Base-by-base conservation (phyloP, 2,113 vertebrate species). In the Platycercus adscitus region DNA sequence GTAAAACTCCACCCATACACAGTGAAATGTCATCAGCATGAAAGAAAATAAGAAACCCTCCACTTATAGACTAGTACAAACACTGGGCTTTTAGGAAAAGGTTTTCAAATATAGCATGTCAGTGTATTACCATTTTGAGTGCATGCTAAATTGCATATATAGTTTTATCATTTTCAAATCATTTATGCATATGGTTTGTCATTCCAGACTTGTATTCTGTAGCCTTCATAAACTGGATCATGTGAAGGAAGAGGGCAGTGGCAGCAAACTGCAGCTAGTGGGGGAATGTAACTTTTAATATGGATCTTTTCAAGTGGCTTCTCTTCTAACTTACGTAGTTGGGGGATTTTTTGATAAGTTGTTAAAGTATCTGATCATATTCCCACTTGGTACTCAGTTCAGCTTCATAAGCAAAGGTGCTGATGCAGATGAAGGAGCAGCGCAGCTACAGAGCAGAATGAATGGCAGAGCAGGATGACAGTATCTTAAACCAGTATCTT, bases 391-490 rank as follows among this genome's bases (percentile, higher is more conserved):
- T 49, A 24, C 21, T 76, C 17, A 28, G 33, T 23, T 60, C 19
- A 81, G 60, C 70, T 88, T 46, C 47, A 11, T 25, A n/a, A 58
- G 58, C 19, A 63, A 14, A 8, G 13, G n/a, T 46, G 41, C 41
- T 19, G 73, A 44, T 19, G 39, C 3, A 58, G 46, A 50, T 8
- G 69, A 80, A 60, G 68, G 63, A 31, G 56, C 56, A 88, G 39
- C 4, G 31, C 9, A 11, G 37, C 37, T 43, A 10, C 4, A 9
- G 65, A 25, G 73, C 41, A 43, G 28, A 26, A 58, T 1, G 7
- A 65, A 60, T 13, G 41, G 39, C 41, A 84, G 63, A 37, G 56
- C 1, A 1, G 46, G 56, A 66, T 6, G 0, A 0, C 14, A 17
- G 19, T 31, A 64, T 26, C 43, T 65, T 75, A 52, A 88, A 37